A percentile compares a stretch with the other conserved stretches of the same genome.
Evolutionary conservation across 2,113 vertebrate species (phyloP).

Genomic region (Romanogobio albipinnatus): DNA sequence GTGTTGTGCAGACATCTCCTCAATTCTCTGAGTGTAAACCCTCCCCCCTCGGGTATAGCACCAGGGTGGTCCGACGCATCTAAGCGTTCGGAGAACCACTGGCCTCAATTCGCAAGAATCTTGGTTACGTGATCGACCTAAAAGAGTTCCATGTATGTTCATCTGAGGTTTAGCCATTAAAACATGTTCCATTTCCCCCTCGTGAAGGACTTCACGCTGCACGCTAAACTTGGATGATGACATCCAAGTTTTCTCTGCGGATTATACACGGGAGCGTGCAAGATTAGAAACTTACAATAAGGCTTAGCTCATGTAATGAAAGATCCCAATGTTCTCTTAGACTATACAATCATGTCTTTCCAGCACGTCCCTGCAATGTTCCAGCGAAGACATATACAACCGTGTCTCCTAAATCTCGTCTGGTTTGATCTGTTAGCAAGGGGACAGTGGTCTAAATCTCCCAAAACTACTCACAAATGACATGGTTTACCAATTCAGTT

Average conservation of each 20-base stretch:
- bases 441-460: slow-evolving; percentile 70
- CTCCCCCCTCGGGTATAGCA: slow-evolving; percentile 14
- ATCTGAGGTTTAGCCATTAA: not conserved
- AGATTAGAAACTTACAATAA: slow-evolving; percentile 65
- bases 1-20: slow-evolving; percentile 16
- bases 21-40: not conserved
- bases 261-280: slow-evolving; percentile 62
- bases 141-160: slow-evolving; percentile 6
- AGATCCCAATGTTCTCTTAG: slow-evolving; percentile 55
- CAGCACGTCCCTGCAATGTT: slow-evolving; percentile 61
- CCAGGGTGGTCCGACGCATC: slow-evolving; percentile 32
- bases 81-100: not conserved
- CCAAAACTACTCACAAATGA: slow-evolving; percentile 67
- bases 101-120: not conserved
- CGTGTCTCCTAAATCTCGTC: slow-evolving; percentile 71
- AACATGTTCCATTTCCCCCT: not conserved
- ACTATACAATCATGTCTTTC: slow-evolving; percentile 51
- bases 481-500: slow-evolving; percentile 75
- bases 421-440: slow-evolving; percentile 69
- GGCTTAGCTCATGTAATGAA: slow-evolving; percentile 55
- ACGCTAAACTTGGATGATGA: slow-evolving; percentile 26
- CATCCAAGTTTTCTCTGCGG: slow-evolving; percentile 18
- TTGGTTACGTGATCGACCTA: not conserved
- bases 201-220: not conserved
- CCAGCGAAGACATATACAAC: slow-evolving; percentile 62